Evolutionary conservation across 2,888 invertebrate species (phyloP).

Genomic region (Acronicta alni): DNA sequence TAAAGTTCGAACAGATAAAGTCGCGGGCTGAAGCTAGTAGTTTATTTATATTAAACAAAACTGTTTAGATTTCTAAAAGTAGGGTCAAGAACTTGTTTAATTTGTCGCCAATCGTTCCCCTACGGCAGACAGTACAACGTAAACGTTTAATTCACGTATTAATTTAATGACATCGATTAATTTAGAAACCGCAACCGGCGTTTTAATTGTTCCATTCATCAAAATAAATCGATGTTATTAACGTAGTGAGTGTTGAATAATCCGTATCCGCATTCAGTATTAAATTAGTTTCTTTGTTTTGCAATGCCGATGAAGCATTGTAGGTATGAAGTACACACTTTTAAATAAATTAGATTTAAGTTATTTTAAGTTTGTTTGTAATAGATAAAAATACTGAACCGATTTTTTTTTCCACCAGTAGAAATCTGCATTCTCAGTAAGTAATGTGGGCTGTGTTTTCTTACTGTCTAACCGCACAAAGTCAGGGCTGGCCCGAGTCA

Average conservation of each 20-base stretch:
- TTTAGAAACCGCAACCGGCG: conserved; percentile 1
- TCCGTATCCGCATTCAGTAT: conserved; percentile 7
- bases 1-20: no score
- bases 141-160: conserved; percentile 17
- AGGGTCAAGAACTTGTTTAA: background rate
- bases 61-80: background rate
- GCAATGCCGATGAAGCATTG: background rate
- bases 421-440: no score
- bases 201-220: conserved; percentile 29
- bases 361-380: no score
- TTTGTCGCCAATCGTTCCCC: background rate
- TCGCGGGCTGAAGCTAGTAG: no score
- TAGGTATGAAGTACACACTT: no score
- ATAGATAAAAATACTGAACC: no score
- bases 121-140: conserved; percentile 3
- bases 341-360: no score
- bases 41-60: no score
- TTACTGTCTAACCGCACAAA: no score
- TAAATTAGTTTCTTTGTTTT: conserved; percentile 1
- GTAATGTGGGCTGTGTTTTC: no score
- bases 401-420: no score
- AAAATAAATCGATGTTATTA: conserved; percentile 29
- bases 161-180: conserved; percentile 22
- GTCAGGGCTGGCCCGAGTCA: no score
- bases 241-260: conserved; percentile 1